Base-by-base conservation (phyloP, 2,113 vertebrate genomes). In the Python bivittatus region DNA sequence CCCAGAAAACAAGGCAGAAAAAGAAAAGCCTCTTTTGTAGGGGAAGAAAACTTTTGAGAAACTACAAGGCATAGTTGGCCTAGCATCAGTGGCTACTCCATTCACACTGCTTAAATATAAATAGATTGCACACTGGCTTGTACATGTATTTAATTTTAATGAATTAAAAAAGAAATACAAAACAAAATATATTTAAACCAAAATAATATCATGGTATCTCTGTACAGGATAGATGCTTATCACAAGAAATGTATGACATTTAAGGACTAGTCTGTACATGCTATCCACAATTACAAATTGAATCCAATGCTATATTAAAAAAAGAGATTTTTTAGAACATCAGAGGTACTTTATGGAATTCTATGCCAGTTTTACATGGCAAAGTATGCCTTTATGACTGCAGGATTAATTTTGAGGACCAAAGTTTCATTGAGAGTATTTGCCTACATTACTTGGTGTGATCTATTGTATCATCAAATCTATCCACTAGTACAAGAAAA, bases 131-230 rank as follows among this genome's bases (percentile, higher is more conserved):
- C 20, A 42, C 72, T 42, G 33, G 20, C 38, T 38, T 23, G 38
- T 87, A 87, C 86, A 27, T 57, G 57, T 88, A 38, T 88, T 88
- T 88, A 57, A 87, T 88, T 57, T 42, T 23, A 42, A 88, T 88
- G 56, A 60, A 88, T 58, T 38, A 42, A n/a, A 86, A n/a, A 86
- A 86, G 15, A 86, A 54, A n/a, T 54, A 17, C 38, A 86, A 90
- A 88, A 90, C 42, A 15, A n/a, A 93, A 54, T 56, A 89, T 83
- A 57, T 88, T 94, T 89, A 91, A 96, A 95, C 90, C 89, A 33
- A 86, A 89, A 25, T 61, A 64, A 0, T 27, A 84, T 44, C 6
- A 86, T 1, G 0, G 1, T n/a, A 33, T 57, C 27, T 1, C 42
- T 48, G 42, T 15, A 94, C 57, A 94, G 58, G 0, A 0, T 92